Evolutionary conservation across 2,113 vertebrate species (phyloP).

Genomic region (Entomyzon cyanotis): DNA sequence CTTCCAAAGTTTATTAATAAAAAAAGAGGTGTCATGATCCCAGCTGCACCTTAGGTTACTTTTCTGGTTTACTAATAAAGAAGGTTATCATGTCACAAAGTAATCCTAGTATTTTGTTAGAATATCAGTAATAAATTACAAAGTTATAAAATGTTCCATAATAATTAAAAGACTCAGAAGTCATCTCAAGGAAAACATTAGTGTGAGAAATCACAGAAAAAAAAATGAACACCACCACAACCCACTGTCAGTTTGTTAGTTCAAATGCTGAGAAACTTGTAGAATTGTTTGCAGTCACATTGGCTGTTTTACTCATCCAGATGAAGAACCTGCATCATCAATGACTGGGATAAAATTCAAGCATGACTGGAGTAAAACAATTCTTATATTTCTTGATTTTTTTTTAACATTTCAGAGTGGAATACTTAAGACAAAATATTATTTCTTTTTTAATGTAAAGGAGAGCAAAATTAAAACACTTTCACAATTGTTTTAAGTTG

Average conservation of each 20-base stretch:
- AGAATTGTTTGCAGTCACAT: neutral
- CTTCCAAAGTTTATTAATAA: neutral
- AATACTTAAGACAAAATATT: neutral
- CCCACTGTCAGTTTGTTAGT: neutral
- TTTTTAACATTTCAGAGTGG: neutral
- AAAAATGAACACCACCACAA: fast-evolving
- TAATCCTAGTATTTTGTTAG: neutral
- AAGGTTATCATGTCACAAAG: neutral
- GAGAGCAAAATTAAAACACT: neutral
- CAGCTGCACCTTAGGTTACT: neutral
- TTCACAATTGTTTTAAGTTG: neutral
- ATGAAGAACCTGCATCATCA: neutral
- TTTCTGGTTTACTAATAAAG: neutral
- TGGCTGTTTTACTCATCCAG: neutral
- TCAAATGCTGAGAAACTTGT: neutral
- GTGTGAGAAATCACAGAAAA: neutral
- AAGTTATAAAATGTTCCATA: neutral
- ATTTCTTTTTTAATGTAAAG: neutral
- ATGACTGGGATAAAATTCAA: neutral
- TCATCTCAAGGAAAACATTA: neutral
- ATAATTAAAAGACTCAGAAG: neutral
- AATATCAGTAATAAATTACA: neutral
- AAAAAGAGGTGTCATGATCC: neutral
- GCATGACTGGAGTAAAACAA: neutral
- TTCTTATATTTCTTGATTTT: neutral